A percentile compares a stretch with the other conserved stretches of the same genome.
phyloP scores from a whole-genome alignment of 2,888 invertebrate species.

The Hyalella azteca region DNA sequence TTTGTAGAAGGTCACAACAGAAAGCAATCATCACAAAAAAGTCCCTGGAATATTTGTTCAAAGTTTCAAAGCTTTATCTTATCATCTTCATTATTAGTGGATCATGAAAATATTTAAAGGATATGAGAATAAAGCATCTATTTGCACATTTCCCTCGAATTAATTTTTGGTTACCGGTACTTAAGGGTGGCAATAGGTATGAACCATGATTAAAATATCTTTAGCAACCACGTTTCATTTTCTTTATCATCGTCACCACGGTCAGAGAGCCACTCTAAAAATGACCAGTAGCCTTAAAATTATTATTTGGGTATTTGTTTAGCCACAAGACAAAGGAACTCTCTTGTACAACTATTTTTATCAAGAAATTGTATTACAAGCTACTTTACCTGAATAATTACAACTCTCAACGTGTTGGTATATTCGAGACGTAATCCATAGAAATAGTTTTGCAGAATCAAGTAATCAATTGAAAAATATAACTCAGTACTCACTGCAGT shows the following conservation, averaged over 20 bases:
- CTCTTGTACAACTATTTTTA: too few species aligned
- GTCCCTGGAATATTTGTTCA: not conserved
- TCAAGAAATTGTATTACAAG: too few species aligned
- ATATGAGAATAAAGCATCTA: not conserved
- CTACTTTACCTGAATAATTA: too few species aligned
- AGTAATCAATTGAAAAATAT: too few species aligned
- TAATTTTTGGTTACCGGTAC: not conserved
- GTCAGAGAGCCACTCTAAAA: not conserved
- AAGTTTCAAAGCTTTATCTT: not conserved
- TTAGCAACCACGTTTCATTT: not conserved
- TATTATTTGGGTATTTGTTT: too few species aligned
- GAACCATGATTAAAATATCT: not conserved
- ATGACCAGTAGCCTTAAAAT: not conserved
- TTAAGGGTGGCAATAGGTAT: not conserved
- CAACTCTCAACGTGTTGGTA: too few species aligned
- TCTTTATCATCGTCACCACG: not conserved
- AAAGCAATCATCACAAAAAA: not conserved
- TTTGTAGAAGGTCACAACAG: not conserved
- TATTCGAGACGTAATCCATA: too few species aligned
- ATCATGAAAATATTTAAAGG: not conserved
- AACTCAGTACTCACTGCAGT: too few species aligned
- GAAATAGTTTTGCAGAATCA: too few species aligned
- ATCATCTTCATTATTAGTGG: not conserved
- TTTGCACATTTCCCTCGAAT: not conserved
- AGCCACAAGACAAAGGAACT: too few species aligned